Conservation (phyloP, 2,888 invertebrate genomes). For the Gortyna flavago region DNA sequence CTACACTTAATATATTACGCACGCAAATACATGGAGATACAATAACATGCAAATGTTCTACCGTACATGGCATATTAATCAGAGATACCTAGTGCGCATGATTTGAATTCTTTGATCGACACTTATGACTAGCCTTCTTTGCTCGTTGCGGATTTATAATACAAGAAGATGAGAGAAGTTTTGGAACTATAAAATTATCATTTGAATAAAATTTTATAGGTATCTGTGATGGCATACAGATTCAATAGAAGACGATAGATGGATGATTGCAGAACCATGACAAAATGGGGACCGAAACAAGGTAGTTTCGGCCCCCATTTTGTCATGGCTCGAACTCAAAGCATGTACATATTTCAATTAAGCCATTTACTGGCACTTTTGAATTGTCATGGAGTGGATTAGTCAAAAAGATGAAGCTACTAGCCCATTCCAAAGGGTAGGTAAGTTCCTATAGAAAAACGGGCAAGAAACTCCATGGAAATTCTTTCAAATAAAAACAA, state of each 20-base stretch:
- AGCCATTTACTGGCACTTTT: background rate
- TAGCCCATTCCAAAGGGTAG: background rate
- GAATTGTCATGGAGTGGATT: background rate
- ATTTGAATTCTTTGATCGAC: slow-evolving; percentile 28
- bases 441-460: background rate
- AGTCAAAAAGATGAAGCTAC: background rate
- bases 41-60: slow-evolving; percentile 42
- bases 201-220: background rate
- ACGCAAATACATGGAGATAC: slow-evolving; percentile 49
- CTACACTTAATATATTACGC: slow-evolving; percentile 40
- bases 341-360: background rate
- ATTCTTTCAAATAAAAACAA: background rate
- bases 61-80: slow-evolving; percentile 37
- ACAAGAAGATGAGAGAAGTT: background rate
- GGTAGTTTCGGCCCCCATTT: no score
- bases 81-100: slow-evolving; percentile 23
- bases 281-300: background rate
- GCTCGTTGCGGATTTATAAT: background rate
- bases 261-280: background rate
- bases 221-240: background rate
- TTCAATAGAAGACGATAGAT: background rate
- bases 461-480: background rate
- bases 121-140: background rate
- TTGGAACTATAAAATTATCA: background rate
- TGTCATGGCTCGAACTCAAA: background rate